Base-by-base conservation (phyloP, 2,797 vertebrate species). In the Cossypha dichroa region DNA sequence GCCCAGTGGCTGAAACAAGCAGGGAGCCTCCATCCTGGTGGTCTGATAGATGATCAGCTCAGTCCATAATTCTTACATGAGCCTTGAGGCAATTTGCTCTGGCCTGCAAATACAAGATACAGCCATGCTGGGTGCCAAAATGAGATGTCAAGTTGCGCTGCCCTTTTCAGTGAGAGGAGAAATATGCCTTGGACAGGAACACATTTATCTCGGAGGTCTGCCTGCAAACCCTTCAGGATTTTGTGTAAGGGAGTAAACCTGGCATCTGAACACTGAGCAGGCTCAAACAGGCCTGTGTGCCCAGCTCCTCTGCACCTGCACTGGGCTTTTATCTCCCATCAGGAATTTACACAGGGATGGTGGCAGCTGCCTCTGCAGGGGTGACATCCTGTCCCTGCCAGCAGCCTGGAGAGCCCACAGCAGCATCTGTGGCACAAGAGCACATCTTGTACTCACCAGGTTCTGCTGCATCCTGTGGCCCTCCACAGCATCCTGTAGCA, bases 141-240 rank as follows among this genome's bases (percentile, higher is more conserved):
- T 72, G 84, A 94, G 84, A 93, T 46, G 87, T 91, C 74, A 75
- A 51, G 34, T 69, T 79, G 59, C 3, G 19, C 34, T 91, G 58
- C 54, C 91, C 54, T 87, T 92, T 67, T 52, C 81, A 86, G 43
- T 5, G 38, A 84, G 62, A 78, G 20, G 46, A 89, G 46, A 85
- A 94, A 64, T 75, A 43, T 1, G 4, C 41, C 58, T 78, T 0
- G 2, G 74, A 84, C 41, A 38, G 31, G 38, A 83, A 31, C 0
- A 0, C 52, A n/a, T 64, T 72, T 46, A 64, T 79, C 90, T 75
- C 0, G 0, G 48, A 48, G 40, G 26, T 11, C n/a, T 52, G 56
- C 58, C 77, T 68, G 46, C 58, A 66, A 22, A 46, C 18, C 41
- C 21, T 52, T 14, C 1, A 8, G 67, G 34, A 45, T 25, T 75